Evolutionary conservation across 2,888 invertebrate species (phyloP), one percentile per base, ranked within the genome.

Genomic region (Mantis religiosa): DNA sequence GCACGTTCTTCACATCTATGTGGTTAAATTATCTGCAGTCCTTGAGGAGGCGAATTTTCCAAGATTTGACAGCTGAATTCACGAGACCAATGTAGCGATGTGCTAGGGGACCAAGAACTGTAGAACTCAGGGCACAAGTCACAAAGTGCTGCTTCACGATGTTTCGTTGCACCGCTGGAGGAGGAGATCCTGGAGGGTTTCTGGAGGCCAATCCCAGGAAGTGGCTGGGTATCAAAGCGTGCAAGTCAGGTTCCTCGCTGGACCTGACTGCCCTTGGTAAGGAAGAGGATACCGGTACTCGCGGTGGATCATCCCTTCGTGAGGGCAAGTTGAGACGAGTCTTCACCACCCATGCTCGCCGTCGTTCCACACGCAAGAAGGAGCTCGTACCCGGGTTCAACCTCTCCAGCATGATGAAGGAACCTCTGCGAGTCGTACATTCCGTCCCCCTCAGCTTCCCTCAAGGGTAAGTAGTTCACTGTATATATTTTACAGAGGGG

Each of bases 391-490:
- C 92, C 7, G 92, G 91, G 1, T 92, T 93, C 91, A 92, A 92
- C 90, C 91, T 93, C 87, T 91, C 91, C 54, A 91, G 92, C 47
- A 92, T 93, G 91, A 92, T 93, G 92, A 93, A 93, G 91, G 93
- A 93, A 89, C 93, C 93, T 6, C 91, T 93, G 28, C 90, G 93
- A 47, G 92, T 93, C 15, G 93, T 93, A 9, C 93, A 93, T 89
- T 93, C 93, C 15, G 93, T 93, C 14, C 93, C 93, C 3, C 91
- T 93, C 87, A 92, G 92, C 90, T 92, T 92, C 89, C 92, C 92
- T 28, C 91, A 92, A 87, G 91, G 92, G 92, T 92, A 90, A 92
- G 92, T 92, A n/a, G 12, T 41, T 41, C 41, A 41, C 0, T 41
- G 6, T 41, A 9, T 41, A 12, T 1, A 41, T 12, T 41, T 41